These are phyloP conservation scores for Troides helena DNA, from an alignment of 2,888 invertebrate species.

Conservation along the genomic window DNA sequence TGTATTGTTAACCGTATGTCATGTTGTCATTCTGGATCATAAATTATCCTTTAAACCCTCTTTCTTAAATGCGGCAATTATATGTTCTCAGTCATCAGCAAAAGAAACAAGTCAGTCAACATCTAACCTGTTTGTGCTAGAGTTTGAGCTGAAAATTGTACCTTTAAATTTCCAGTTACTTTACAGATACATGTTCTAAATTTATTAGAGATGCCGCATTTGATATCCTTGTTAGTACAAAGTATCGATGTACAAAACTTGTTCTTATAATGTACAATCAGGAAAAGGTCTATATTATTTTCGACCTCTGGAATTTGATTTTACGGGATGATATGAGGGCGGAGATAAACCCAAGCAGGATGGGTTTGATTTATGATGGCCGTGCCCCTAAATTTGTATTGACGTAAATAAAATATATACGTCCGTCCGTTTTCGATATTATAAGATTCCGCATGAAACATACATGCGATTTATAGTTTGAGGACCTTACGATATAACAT, in stretches of 20 bases:
- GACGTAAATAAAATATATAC: slow-evolving; percentile 30
- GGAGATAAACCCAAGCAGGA: slow-evolving; percentile 72
- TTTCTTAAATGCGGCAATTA: neutral
- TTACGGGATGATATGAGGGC: slow-evolving; percentile 51
- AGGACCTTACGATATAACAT: neutral
- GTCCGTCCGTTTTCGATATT: slow-evolving; percentile 2
- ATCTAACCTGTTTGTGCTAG: neutral
- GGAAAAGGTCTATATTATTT: slow-evolving; percentile 6
- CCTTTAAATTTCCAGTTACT: neutral
- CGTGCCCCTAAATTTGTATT: slow-evolving; percentile 46
- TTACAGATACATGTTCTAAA: neutral
- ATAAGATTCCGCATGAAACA: slow-evolving; percentile 4
- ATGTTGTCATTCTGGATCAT: neutral
- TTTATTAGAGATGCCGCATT: neutral
- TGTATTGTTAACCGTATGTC: slow-evolving; percentile 3
- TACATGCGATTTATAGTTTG: neutral
- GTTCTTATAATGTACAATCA: neutral
- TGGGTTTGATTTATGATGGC: slow-evolving; percentile 71
- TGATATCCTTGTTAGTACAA: neutral
- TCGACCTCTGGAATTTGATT: slow-evolving; percentile 7
- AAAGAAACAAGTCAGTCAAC: neutral
- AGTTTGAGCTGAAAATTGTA: neutral
- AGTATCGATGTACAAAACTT: slow-evolving; percentile 1
- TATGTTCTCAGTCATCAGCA: neutral
- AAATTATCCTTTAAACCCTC: neutral